These are phyloP conservation scores for Terebella lapidaria DNA, from an alignment of 2,888 invertebrate species.

Conservation along the genomic window DNA sequence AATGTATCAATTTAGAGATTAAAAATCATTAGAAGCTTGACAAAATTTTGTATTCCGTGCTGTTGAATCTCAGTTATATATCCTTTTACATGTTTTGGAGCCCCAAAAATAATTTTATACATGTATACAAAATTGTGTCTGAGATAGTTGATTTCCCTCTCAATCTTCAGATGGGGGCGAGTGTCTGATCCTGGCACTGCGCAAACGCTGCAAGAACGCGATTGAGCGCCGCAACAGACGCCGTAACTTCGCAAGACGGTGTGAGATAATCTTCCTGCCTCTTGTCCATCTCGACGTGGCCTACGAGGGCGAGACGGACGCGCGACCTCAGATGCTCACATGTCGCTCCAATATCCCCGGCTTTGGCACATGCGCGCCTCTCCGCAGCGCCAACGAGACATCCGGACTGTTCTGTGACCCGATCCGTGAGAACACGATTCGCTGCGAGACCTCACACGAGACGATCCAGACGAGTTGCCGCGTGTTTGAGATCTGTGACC, in stretches of 20 bases:
- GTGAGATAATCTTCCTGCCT: conserved; percentile 57
- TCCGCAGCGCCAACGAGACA: conserved; percentile 53
- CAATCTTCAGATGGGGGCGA: conserved; percentile 54
- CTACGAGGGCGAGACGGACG: conserved; percentile 19
- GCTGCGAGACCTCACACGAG: conserved; percentile 53
- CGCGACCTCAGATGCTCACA: conserved; percentile 37
- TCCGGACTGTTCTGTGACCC: conserved; percentile 54
- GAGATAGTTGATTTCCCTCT: too few species aligned
- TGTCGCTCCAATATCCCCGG: conserved; percentile 42
- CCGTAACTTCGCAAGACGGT: conserved; percentile 47
- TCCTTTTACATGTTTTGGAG: too few species aligned
- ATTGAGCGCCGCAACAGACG: conserved; percentile 40
- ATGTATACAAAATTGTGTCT: too few species aligned
- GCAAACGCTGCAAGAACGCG: conserved; percentile 55
- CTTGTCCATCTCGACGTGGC: conserved; percentile 45
- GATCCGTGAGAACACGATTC: conserved; percentile 53
- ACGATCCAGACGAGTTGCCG: conserved; percentile 52
- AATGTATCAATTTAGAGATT: too few species aligned
- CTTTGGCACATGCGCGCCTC: conserved; percentile 48
- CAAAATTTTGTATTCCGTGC: too few species aligned
- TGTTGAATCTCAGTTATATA: too few species aligned
- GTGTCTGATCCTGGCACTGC: conserved; percentile 54
- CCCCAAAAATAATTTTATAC: too few species aligned
- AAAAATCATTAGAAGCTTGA: too few species aligned
- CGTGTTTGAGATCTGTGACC: conserved; percentile 57